Conservation (phyloP, 2,888 invertebrate species). For the Norana najaformis region DNA sequence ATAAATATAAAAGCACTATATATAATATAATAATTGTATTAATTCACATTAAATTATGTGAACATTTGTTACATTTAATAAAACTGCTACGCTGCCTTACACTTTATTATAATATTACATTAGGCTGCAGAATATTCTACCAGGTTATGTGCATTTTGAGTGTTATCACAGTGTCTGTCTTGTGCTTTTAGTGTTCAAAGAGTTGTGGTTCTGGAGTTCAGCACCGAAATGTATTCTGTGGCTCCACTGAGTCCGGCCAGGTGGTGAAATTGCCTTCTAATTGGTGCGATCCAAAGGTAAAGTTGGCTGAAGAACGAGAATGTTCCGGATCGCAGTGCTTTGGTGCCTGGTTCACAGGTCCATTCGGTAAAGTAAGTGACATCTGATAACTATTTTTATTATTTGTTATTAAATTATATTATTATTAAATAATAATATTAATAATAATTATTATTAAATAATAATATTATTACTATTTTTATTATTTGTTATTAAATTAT, state of each 20-base stretch:
- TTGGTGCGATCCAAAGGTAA: constrained; percentile 36
- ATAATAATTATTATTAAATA: not conserved
- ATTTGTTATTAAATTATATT: not conserved
- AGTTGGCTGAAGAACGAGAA: constrained; percentile 33
- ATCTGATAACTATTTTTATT: not conserved
- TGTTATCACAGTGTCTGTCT: not conserved
- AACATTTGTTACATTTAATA: not conserved
- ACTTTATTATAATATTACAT: not conserved
- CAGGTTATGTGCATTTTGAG: not conserved
- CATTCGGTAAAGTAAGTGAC: constrained; percentile 69
- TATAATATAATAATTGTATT: not conserved
- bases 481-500: not conserved
- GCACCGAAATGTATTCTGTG: constrained; percentile 55
- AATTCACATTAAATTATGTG: constrained; percentile 17
- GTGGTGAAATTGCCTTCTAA: constrained; percentile 15
- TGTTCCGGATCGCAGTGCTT: constrained; percentile 55
- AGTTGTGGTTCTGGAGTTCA: constrained; percentile 57
- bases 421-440: constrained; percentile 22
- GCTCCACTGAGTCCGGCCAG: not conserved
- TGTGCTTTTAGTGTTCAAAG: constrained; percentile 53
- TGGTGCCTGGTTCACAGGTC: constrained; percentile 82
- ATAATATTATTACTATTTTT: constrained; percentile 16
- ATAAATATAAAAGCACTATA: no score
- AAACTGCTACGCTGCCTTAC: not conserved
- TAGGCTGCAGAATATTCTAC: not conserved